These are phyloP conservation scores for Stylophora pistillata DNA, from an alignment of 64 coral and sea anemone genomes.

Conservation along the genomic window DNA sequence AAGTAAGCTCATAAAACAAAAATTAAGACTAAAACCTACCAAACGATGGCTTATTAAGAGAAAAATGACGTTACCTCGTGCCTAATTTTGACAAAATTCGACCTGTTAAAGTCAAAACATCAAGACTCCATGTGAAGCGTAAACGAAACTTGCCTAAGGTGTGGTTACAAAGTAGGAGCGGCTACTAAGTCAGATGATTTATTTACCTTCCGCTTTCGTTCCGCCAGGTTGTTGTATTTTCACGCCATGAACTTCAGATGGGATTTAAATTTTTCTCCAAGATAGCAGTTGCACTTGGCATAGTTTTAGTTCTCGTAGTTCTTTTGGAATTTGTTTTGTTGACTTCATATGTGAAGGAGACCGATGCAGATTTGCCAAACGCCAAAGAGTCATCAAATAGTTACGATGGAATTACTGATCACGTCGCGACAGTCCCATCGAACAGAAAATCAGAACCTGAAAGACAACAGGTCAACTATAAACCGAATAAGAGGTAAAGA, in stretches of 20 bases:
- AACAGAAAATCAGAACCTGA: background rate
- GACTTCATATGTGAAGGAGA: background rate
- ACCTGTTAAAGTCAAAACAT: background rate
- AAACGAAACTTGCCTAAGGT: constrained; percentile 39
- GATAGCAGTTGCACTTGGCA: background rate
- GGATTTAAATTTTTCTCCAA: constrained; percentile 20
- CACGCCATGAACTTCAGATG: background rate
- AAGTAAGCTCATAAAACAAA: background rate
- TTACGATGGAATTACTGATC: background rate
- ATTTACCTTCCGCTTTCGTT: background rate
- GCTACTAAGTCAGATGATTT: background rate
- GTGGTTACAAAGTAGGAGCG: constrained; percentile 4
- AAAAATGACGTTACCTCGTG: constrained; percentile 1
- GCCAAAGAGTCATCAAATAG: background rate
- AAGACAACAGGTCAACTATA: background rate
- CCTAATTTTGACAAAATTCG: constrained; percentile 23
- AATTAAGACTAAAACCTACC: background rate
- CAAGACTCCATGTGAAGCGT: constrained; percentile 53
- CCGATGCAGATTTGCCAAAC: background rate
- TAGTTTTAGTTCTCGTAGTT: constrained; percentile 11
- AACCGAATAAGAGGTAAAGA: background rate
- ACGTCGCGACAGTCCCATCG: background rate
- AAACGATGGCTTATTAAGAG: background rate
- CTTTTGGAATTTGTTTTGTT: constrained; percentile 17
- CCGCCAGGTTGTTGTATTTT: no score